phyloP scores from a whole-genome alignment of 2,888 invertebrate species.

The Osmoderma eremita region DNA sequence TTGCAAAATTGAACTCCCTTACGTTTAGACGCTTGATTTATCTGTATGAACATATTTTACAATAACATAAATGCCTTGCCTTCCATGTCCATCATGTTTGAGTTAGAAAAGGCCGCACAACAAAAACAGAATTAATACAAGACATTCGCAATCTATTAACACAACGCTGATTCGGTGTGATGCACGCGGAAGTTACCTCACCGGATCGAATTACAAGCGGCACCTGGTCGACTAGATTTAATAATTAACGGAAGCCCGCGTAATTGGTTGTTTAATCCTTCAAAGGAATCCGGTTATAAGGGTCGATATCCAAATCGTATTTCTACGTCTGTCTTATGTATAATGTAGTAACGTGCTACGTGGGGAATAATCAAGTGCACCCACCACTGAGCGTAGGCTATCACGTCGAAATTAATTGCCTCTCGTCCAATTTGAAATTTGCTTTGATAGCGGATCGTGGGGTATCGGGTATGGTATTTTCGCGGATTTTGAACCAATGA shows the following conservation, averaged over 20 bases:
- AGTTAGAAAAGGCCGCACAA: background rate
- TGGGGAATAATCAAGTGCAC: background rate
- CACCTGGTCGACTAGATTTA: conserved; percentile 48
- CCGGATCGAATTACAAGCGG: conserved; percentile 47
- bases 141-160: conserved; percentile 5
- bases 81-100: background rate
- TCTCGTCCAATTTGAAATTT: conserved; percentile 24
- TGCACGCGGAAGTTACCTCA: background rate
- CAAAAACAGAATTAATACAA: conserved; percentile 19
- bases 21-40: no score
- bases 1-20: no score
- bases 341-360: background rate
- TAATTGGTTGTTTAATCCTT: conserved; percentile 51
- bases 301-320: conserved; percentile 29
- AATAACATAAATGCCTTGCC: background rate
- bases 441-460: conserved; percentile 20
- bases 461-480: conserved; percentile 10
- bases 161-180: background rate
- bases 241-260: conserved; percentile 51
- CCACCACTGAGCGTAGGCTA: background rate
- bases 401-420: conserved; percentile 27
- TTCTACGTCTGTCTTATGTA: conserved; percentile 3
- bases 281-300: conserved; percentile 49
- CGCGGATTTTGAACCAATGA: conserved; percentile 1
- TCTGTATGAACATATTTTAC: background rate